A percentile compares a stretch with the other conserved stretches of the same genome.
These are phyloP conservation scores for Tolypeutes matacus DNA, from an alignment of 2,797 vertebrate genomes.

Conservation along the genomic window DNA sequence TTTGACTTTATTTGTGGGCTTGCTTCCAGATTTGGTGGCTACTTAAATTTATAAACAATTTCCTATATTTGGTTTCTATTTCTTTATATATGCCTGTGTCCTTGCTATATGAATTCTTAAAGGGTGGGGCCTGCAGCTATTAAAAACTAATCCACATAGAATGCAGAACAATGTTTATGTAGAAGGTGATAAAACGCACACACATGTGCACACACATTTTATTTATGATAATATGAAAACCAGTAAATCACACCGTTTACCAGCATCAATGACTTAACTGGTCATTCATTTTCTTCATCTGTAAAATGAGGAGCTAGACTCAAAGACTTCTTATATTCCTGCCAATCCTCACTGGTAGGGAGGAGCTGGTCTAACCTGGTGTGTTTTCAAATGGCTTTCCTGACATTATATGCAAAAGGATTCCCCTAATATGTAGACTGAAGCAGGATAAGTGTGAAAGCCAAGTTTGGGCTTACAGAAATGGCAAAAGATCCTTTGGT, in stretches of 20 bases:
- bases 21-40: conserved; percentile 52
- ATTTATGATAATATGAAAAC: conserved; percentile 32
- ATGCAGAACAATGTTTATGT: not conserved
- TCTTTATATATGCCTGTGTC: conserved; percentile 33
- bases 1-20: conserved; percentile 5
- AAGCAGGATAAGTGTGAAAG: conserved; percentile 64
- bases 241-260: not conserved
- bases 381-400: conserved; percentile 64
- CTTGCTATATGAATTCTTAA: conserved; percentile 62
- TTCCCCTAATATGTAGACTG: not conserved
- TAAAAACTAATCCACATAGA: conserved; percentile 28
- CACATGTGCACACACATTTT: not conserved
- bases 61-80: conserved; percentile 62
- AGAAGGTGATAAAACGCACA: not conserved
- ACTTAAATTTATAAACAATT: conserved; percentile 61
- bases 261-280: conserved; percentile 17
- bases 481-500: conserved; percentile 46
- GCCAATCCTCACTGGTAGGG: not conserved
- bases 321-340: not conserved
- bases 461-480: conserved; percentile 62
- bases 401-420: conserved; percentile 25
- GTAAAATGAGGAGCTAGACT: conserved; percentile 30
- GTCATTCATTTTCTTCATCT: not conserved
- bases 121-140: conserved; percentile 41
- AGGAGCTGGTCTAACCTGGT: conserved; percentile 33